phyloP scores from a whole-genome alignment of 2,113 vertebrate species.

The Lophotis ruficrista region DNA sequence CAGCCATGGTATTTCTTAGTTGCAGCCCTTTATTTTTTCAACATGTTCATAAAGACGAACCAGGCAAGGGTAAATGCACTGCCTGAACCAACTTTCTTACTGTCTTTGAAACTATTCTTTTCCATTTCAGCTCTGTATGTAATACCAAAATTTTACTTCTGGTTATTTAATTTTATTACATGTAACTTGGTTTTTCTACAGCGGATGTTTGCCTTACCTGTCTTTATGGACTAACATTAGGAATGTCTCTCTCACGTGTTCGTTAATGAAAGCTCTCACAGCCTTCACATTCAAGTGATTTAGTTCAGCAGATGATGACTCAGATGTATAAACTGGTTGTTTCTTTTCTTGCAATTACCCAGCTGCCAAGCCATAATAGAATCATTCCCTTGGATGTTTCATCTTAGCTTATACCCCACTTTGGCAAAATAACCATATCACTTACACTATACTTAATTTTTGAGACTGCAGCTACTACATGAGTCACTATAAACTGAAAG shows the following conservation, averaged over 20 bases:
- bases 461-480: neutral
- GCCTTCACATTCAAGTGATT: slow-evolving; percentile 11
- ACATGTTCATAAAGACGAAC: neutral
- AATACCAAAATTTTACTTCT: neutral
- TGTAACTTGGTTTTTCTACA: neutral
- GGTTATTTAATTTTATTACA: neutral
- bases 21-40: neutral
- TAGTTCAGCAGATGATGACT: slow-evolving; percentile 29
- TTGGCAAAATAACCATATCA: slow-evolving; percentile 17
- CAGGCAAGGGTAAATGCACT: neutral
- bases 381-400: slow-evolving; percentile 41
- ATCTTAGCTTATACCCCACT: neutral
- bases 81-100: neutral
- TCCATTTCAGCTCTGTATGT: neutral
- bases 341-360: neutral
- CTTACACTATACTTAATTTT: slow-evolving; percentile 31
- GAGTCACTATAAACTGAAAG: slow-evolving; percentile 38
- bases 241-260: neutral
- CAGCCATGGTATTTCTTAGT: neutral
- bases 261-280: slow-evolving; percentile 25
- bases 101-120: neutral
- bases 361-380: slow-evolving; percentile 29
- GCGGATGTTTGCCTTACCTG: neutral
- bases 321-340: slow-evolving; percentile 34
- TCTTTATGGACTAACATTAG: neutral